Evolutionary conservation across 2,888 invertebrate species (phyloP).

Genomic region (Pristionchus maxplancki): DNA sequence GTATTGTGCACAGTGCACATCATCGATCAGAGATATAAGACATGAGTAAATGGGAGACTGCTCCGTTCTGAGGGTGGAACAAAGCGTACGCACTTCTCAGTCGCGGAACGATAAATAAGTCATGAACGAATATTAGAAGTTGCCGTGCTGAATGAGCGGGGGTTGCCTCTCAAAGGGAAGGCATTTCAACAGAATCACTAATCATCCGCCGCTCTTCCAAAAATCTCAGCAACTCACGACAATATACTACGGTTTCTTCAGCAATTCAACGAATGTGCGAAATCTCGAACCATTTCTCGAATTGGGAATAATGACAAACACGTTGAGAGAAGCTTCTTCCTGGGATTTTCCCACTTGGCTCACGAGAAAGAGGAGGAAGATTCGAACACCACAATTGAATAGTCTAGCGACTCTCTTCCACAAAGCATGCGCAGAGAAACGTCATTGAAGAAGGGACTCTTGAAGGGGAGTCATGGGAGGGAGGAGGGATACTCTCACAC

Average conservation of each 20-base stretch:
- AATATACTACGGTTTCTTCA: not conserved
- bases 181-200: not conserved
- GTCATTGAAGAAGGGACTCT: not conserved
- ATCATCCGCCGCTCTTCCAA: not conserved
- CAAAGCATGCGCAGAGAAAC: not conserved
- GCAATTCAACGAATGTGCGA: not conserved
- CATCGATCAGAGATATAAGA: not conserved
- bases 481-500: not conserved
- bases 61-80: slow-evolving; percentile 1
- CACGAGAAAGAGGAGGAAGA: not conserved
- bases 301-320: not conserved
- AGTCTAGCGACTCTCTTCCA: not conserved
- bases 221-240: not conserved
- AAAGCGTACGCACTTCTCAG: not conserved
- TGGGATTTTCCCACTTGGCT: not conserved
- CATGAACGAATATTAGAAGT: not conserved
- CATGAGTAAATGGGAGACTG: not conserved
- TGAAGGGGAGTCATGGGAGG: not conserved
- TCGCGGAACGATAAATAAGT: not conserved
- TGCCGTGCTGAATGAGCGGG: not conserved
- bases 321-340: not conserved
- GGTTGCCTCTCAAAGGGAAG: not conserved
- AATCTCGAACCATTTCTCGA: not conserved
- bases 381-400: slow-evolving; percentile 6
- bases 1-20: not conserved